phyloP scores from a whole-genome alignment of 1,140 invertebrate species.

The Penaeus japonicus region DNA sequence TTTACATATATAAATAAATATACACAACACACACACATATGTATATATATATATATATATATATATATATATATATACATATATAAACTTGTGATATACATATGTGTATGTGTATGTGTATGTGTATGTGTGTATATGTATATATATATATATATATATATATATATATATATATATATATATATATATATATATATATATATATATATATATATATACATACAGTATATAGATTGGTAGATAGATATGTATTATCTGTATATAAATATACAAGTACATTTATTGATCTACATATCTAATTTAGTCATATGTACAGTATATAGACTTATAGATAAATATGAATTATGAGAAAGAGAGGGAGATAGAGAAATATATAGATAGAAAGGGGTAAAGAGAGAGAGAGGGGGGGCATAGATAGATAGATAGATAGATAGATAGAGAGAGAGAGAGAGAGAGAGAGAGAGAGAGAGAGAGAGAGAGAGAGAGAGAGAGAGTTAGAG shows the following conservation, averaged over 20 bases:
- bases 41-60: neutral
- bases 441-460: too few species aligned
- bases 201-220: too few species aligned
- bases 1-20: neutral
- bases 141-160: neutral
- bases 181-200: neutral
- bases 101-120: neutral
- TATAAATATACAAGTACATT: neutral
- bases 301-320: too few species aligned
- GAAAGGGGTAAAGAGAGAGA: too few species aligned
- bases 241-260: neutral
- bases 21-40: neutral
- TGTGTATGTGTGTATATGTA: neutral
- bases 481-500: too few species aligned
- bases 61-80: neutral
- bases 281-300: too few species aligned
- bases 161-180: neutral
- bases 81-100: neutral
- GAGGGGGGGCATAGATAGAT: too few species aligned
- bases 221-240: neutral
- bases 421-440: too few species aligned
- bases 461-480: too few species aligned
- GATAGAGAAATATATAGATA: too few species aligned
- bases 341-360: too few species aligned
- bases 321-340: too few species aligned